A percentile compares a stretch with the other conserved stretches of the same genome.
Evolutionary conservation across 2,113 vertebrate genomes (phyloP).

Genomic region (Phrynosoma platyrhinos): DNA sequence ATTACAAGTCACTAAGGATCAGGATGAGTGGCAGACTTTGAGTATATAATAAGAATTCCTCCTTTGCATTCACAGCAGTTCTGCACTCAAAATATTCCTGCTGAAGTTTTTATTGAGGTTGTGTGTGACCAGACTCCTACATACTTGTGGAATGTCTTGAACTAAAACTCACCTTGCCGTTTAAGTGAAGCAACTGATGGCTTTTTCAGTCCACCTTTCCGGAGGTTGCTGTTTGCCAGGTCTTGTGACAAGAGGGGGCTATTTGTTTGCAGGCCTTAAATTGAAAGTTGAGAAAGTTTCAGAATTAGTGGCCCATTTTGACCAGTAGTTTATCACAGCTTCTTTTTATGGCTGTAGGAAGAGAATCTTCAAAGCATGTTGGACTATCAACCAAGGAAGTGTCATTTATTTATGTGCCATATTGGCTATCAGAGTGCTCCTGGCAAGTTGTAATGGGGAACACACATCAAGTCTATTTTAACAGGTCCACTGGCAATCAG

Average conservation of each 20-base stretch:
- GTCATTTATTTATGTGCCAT: no score
- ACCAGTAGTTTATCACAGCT: background rate
- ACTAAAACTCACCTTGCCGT: constrained; percentile 71
- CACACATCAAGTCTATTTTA: no score
- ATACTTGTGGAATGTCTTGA: background rate
- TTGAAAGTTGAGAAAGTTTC: background rate
- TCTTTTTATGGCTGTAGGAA: background rate
- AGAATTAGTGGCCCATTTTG: background rate
- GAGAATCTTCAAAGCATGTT: background rate
- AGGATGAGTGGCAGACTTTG: no score
- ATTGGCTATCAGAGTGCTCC: no score
- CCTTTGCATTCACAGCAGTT: background rate
- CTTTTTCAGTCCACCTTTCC: constrained; percentile 76
- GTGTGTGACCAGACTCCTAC: fast-evolving
- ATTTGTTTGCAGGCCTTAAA: constrained; percentile 61
- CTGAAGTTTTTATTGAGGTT: background rate
- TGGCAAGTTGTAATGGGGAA: no score
- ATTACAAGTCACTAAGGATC: no score
- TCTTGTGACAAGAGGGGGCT: constrained; percentile 66
- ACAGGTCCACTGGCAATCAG: no score
- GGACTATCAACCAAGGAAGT: no score
- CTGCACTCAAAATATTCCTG: background rate
- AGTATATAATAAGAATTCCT: no score
- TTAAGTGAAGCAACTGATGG: constrained; percentile 59
- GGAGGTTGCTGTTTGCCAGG: constrained; percentile 48